Evolutionary conservation across 1,140 invertebrate species (phyloP).

Genomic region (Orussus abietinus): DNA sequence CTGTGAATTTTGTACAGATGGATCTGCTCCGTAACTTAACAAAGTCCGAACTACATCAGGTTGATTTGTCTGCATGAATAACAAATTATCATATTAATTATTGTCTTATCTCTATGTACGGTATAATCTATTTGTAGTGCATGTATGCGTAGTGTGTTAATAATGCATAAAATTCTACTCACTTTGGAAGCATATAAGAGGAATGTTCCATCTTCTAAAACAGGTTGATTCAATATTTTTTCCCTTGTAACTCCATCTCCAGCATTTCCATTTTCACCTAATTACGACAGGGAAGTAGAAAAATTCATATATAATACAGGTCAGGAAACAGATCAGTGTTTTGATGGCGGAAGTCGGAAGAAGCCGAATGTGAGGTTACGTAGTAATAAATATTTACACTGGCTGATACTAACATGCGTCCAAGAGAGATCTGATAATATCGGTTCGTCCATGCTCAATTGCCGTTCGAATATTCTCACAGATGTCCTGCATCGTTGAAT

Average conservation of each 20-base stretch:
- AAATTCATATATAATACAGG: constrained; percentile 4
- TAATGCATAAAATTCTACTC: constrained; percentile 24
- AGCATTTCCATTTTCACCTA: constrained; percentile 39
- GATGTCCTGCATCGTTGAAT: constrained; percentile 47
- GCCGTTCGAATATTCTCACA: constrained; percentile 56
- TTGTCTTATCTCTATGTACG: too few relatives aligned
- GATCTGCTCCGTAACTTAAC: constrained; percentile 60
- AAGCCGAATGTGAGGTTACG: too few relatives aligned
- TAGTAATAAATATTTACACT: constrained; percentile 5
- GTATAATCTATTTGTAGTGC: too few relatives aligned
- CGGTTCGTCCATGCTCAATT: constrained; percentile 60
- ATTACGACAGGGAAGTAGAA: constrained; percentile 6
- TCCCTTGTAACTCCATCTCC: constrained; percentile 46
- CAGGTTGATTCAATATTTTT: constrained; percentile 53
- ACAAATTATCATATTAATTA: too few relatives aligned
- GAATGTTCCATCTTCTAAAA: constrained; percentile 60
- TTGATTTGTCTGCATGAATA: constrained; percentile 52
- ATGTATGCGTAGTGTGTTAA: too few relatives aligned
- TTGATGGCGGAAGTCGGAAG: too few relatives aligned
- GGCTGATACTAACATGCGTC: constrained; percentile 56
- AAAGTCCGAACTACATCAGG: constrained; percentile 60
- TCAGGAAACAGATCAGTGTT: constrained; percentile 23
- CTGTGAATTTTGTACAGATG: constrained; percentile 56
- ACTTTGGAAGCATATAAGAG: constrained; percentile 63
- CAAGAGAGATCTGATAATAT: constrained; percentile 60